phyloP scores from a whole-genome alignment of 2,888 invertebrate species.

The Tortrix viridana region DNA sequence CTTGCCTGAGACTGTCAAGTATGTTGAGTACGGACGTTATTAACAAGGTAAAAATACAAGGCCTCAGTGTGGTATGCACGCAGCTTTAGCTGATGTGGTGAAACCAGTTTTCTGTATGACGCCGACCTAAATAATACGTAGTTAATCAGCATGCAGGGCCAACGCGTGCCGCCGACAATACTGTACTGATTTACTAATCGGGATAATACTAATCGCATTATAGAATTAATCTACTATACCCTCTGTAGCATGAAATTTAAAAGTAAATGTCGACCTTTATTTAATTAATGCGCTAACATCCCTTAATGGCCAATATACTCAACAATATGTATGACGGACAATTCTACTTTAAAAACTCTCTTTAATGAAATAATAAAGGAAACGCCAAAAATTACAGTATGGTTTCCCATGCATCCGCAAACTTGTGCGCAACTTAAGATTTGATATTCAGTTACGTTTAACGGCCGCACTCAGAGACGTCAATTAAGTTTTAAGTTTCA shows the following conservation, averaged over 20 bases:
- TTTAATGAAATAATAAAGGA: too few relatives aligned
- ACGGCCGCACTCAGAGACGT: too few relatives aligned
- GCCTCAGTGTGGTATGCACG: slow-evolving; percentile 9
- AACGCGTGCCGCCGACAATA: slow-evolving; percentile 41
- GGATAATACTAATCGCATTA: slow-evolving; percentile 12
- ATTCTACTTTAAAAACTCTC: too few relatives aligned
- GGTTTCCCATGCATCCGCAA: too few relatives aligned
- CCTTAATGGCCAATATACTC: too few relatives aligned
- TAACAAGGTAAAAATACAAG: slow-evolving; percentile 7
- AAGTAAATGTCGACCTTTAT: background rate
- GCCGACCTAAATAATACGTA: slow-evolving; percentile 50
- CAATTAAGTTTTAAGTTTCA: too few relatives aligned
- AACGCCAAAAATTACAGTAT: too few relatives aligned
- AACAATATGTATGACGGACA: too few relatives aligned
- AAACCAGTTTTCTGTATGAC: slow-evolving; percentile 63
- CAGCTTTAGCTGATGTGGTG: slow-evolving; percentile 45
- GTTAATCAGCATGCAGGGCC: slow-evolving; percentile 46
- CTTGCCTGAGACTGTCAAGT: background rate
- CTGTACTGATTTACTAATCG: slow-evolving; percentile 30
- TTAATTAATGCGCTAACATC: background rate
- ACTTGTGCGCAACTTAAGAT: too few relatives aligned
- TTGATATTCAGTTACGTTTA: too few relatives aligned
- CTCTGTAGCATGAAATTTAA: background rate
- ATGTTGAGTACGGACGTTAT: background rate
- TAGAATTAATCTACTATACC: background rate